Percentiles rank a stretch among this genome's conserved stretches.
Evolutionary conservation across 2,888 invertebrate species (phyloP).

Genomic region (Ferdinandea cuprea): DNA sequence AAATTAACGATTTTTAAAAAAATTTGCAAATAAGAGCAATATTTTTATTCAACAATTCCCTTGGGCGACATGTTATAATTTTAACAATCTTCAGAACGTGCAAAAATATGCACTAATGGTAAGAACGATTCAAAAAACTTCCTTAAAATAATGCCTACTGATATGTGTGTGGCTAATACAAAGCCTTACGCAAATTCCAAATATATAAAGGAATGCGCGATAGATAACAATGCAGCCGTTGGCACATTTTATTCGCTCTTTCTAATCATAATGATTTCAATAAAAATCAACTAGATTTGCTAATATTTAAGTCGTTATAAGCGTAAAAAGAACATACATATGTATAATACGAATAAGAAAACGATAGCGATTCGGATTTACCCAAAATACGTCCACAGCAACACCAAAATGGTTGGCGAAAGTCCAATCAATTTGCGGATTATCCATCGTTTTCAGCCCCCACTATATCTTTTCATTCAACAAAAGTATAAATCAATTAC

Average conservation of each 20-base stretch:
- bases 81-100: too few species aligned
- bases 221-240: not conserved
- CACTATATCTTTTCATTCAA: not conserved
- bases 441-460: not conserved
- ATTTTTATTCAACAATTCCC: too few species aligned
- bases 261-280: not conserved
- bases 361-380: not conserved
- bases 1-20: too few species aligned
- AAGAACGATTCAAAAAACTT: too few species aligned
- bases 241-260: not conserved
- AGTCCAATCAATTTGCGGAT: not conserved
- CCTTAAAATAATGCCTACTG: too few species aligned
- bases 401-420: not conserved
- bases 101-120: too few species aligned
- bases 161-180: too few species aligned
- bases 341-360: not conserved
- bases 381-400: slow-evolving; percentile 6
- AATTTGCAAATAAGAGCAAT: too few species aligned
- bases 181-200: not conserved
- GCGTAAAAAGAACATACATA: not conserved
- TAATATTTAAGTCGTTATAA: not conserved
- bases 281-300: not conserved
- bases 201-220: not conserved
- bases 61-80: too few species aligned
- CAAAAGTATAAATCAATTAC: slow-evolving; percentile 28